phyloP scores from a whole-genome alignment of 2,113 vertebrate species.

The Chaetops frenatus region DNA sequence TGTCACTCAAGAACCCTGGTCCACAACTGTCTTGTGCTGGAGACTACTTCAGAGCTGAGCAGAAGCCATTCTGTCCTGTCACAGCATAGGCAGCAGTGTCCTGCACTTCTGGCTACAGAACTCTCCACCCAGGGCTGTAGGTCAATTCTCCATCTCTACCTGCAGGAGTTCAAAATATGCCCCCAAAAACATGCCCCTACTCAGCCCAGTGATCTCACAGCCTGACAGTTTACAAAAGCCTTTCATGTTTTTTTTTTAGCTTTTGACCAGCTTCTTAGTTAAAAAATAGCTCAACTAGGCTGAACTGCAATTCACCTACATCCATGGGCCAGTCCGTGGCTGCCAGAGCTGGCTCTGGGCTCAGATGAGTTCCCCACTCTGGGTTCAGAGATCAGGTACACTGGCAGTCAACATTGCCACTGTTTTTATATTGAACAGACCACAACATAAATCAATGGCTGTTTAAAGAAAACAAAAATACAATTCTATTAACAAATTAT shows the following conservation, averaged over 20 bases:
- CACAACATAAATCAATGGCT: not conserved
- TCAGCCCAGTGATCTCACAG: not conserved
- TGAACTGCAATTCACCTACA: not conserved
- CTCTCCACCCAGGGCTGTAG: not conserved
- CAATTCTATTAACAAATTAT: not conserved
- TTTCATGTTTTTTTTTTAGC: not conserved
- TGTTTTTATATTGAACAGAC: not conserved
- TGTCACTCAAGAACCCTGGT: not conserved
- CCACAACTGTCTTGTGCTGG: not conserved
- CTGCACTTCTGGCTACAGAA: not conserved
- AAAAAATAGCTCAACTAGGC: not conserved
- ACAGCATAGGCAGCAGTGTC: not conserved
- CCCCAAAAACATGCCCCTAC: fast-evolving
- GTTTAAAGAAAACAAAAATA: not conserved
- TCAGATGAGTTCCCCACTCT: not conserved
- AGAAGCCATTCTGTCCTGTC: not conserved
- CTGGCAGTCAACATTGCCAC: not conserved
- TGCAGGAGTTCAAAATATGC: not conserved
- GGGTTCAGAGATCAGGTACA: not conserved
- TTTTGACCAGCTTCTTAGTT: not conserved
- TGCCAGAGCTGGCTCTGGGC: not conserved
- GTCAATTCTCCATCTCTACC: not conserved
- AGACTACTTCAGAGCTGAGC: not conserved
- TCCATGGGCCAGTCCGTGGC: not conserved
- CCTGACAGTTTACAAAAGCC: not conserved